A percentile compares a stretch with the other conserved stretches of the same genome.
These are phyloP conservation scores for Drosophila tani DNA, from an alignment of 1,140 invertebrate genomes.

Conservation along the genomic window DNA sequence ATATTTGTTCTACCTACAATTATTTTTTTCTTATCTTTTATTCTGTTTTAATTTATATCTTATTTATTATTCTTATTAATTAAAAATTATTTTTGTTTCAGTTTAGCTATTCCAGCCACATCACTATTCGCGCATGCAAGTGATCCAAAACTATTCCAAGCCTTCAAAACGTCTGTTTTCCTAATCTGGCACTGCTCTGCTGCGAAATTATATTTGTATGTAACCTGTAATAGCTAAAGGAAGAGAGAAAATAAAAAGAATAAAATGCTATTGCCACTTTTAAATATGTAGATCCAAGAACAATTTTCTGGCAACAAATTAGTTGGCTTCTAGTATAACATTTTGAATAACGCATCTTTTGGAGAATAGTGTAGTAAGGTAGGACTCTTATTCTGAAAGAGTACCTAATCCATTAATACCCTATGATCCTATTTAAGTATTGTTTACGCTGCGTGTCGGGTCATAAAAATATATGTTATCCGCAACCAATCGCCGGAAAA, in stretches of 20 bases:
- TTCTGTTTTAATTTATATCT: too few species aligned
- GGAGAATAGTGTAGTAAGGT: neutral
- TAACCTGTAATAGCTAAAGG: neutral
- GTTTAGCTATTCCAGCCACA: neutral
- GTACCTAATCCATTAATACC: neutral
- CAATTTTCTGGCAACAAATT: neutral
- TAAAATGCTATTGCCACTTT: neutral
- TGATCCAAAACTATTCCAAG: neutral
- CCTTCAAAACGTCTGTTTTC: neutral
- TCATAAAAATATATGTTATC: neutral
- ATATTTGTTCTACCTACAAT: too few species aligned
- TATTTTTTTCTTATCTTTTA: too few species aligned
- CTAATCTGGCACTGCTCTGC: neutral
- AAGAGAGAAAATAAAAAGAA: too few species aligned
- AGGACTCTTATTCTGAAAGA: neutral
- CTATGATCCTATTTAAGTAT: neutral
- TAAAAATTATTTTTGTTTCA: too few species aligned
- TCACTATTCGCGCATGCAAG: neutral
- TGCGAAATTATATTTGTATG: neutral
- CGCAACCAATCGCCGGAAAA: neutral
- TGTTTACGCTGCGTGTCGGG: neutral
- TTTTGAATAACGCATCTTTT: neutral
- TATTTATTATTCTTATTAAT: too few species aligned
- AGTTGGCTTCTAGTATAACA: neutral
- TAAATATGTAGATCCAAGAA: neutral